phyloP scores from a whole-genome alignment of 2,797 vertebrate species.

The Semaprochilodus insignis region DNA sequence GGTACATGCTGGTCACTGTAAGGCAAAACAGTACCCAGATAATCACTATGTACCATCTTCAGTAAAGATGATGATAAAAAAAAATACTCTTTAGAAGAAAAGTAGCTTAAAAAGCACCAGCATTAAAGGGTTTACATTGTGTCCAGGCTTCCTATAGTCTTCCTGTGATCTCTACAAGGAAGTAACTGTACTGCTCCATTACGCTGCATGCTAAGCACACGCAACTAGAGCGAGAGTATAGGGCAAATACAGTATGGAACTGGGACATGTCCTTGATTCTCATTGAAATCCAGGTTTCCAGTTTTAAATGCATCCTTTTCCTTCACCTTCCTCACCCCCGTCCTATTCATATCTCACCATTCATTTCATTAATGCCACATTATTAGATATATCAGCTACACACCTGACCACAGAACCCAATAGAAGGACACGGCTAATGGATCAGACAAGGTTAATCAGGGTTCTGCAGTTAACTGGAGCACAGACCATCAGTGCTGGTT shows the following conservation, averaged over 20 bases:
- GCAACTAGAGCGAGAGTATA: conserved; percentile 20
- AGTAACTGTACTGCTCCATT: conserved; percentile 7
- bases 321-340: conserved; percentile 20
- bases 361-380: conserved; percentile 35
- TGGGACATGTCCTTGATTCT: conserved; percentile 44
- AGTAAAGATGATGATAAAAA: no score
- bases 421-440: conserved; percentile 14
- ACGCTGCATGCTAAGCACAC: not conserved
- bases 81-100: no score
- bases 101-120: no score
- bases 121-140: no score
- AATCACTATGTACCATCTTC: no score
- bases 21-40: no score
- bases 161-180: not conserved
- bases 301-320: conserved; percentile 36
- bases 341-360: conserved; percentile 33
- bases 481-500: not conserved
- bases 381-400: conserved; percentile 19
- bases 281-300: conserved; percentile 30
- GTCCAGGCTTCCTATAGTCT: not conserved
- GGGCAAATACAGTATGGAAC: conserved; percentile 35
- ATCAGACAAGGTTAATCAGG: conserved; percentile 21
- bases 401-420: not conserved
- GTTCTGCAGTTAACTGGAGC: conserved; percentile 41
- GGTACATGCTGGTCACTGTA: no score